Conservation (phyloP, 1,140 invertebrate species). For the Dinoponera quadriceps region DNA sequence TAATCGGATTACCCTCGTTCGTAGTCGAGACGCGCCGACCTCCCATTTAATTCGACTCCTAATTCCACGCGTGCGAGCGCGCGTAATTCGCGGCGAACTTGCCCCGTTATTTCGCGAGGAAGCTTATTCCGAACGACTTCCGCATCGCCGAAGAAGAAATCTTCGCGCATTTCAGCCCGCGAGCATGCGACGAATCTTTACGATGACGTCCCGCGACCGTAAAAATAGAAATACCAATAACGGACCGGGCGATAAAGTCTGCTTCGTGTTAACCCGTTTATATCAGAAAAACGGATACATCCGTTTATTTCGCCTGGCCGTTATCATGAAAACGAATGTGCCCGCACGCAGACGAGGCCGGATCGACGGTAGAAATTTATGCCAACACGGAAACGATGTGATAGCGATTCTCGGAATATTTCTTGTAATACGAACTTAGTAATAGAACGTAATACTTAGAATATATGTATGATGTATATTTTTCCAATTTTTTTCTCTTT, state of each 20-base stretch:
- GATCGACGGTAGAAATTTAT: too few relatives aligned
- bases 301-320: too few relatives aligned
- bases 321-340: too few relatives aligned
- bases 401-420: too few relatives aligned
- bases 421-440: too few relatives aligned
- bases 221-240: neutral
- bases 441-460: too few relatives aligned
- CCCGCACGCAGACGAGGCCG: too few relatives aligned
- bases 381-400: too few relatives aligned
- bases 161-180: neutral
- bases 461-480: too few relatives aligned
- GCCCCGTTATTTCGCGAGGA: neutral
- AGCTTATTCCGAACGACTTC: conserved; percentile 13
- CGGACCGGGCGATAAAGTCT: neutral
- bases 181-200: neutral
- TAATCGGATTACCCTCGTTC: conserved; percentile 16
- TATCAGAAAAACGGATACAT: too few relatives aligned
- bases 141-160: neutral
- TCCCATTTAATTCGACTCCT: neutral
- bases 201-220: neutral
- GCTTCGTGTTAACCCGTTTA: neutral
- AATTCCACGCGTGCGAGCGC: conserved; percentile 5
- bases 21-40: neutral
- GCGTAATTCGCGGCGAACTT: neutral
- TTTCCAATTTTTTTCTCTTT: too few relatives aligned